A percentile compares a stretch with the other conserved stretches of the same genome.
phyloP scores from a whole-genome alignment of 1,140 invertebrate species.

The Prorops nasuta region DNA sequence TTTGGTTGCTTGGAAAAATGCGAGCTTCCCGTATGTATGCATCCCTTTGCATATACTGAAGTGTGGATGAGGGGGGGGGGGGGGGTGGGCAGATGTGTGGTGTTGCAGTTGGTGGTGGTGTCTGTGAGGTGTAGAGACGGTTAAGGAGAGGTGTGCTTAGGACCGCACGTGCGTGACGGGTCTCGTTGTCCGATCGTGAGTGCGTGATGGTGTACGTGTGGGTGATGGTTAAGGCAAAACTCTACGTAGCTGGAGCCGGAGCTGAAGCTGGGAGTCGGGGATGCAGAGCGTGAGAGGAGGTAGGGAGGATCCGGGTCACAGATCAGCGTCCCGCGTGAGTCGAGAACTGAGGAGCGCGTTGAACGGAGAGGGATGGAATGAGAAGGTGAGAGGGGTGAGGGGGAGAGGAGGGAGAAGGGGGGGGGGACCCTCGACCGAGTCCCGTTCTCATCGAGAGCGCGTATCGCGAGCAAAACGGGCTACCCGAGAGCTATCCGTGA shows the following conservation, averaged over 20 bases:
- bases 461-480: slow-evolving; percentile 50
- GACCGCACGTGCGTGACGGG: background rate
- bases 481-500: no score
- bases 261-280: slow-evolving; percentile 26
- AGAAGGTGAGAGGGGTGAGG: no score
- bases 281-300: no score
- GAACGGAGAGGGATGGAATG: no score
- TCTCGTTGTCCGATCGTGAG: slow-evolving; percentile 1
- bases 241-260: background rate
- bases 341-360: slow-evolving; percentile 29
- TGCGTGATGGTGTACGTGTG: background rate
- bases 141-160: no score
- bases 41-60: no score
- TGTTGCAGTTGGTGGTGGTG: no score
- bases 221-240: background rate
- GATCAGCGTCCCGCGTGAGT: slow-evolving; percentile 49
- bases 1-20: no score
- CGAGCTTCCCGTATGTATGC: no score
- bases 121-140: no score
- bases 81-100: no score
- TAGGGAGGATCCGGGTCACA: slow-evolving; percentile 59
- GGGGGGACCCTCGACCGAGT: slow-evolving; percentile 26
- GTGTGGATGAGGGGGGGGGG: no score
- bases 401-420: slow-evolving; percentile 22
- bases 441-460: slow-evolving; percentile 48